phyloP scores from a whole-genome alignment of 2,113 vertebrate genomes.

The Callorhinus ursinus region DNA sequence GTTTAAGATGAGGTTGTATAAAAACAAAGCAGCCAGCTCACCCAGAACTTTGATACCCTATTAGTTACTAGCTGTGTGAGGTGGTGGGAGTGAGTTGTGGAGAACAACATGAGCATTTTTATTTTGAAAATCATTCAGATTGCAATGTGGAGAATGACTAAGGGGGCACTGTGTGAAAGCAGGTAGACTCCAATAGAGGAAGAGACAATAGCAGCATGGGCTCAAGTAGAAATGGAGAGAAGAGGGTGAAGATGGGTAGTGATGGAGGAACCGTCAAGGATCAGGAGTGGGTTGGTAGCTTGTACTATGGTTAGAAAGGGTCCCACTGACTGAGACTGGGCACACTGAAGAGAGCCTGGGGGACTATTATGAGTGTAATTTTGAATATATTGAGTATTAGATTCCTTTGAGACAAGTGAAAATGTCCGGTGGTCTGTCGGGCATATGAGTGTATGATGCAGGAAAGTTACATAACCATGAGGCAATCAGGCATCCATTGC shows the following conservation, averaged over 20 bases:
- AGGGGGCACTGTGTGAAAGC: neutral
- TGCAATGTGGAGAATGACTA: neutral
- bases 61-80: neutral
- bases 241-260: neutral
- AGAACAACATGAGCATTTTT: neutral
- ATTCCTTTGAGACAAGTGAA: neutral
- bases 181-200: too few relatives aligned
- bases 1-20: neutral
- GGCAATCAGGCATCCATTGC: neutral
- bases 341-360: neutral
- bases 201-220: neutral
- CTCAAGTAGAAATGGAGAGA: neutral
- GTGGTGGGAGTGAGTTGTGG: neutral
- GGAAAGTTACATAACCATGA: slow-evolving; percentile 10
- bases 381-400: neutral
- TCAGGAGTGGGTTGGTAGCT: neutral
- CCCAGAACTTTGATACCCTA: neutral
- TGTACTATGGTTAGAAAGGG: neutral
- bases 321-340: neutral
- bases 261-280: neutral
- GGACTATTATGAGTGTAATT: neutral
- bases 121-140: neutral
- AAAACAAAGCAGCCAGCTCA: neutral
- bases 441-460: neutral
- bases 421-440: neutral